phyloP scores from a whole-genome alignment of 2,113 vertebrate genomes.

The Brachypodius melanocephalos region DNA sequence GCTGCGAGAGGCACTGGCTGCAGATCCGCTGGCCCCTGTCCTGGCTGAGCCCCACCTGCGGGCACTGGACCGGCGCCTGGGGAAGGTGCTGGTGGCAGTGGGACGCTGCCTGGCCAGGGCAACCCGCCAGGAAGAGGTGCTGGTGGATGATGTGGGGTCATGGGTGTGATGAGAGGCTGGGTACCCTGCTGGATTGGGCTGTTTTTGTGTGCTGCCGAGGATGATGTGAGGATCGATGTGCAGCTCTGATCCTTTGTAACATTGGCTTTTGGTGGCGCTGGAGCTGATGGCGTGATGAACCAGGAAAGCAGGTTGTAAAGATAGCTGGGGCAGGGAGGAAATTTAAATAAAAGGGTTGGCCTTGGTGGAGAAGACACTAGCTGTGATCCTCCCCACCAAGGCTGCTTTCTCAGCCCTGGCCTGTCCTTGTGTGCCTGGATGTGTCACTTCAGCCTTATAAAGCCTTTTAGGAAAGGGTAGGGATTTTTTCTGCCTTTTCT shows the following conservation, averaged over 20 bases:
- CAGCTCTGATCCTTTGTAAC: background rate
- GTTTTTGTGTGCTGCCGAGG: accelerated
- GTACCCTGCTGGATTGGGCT: background rate
- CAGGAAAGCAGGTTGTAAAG: background rate
- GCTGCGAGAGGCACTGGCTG: conserved; percentile 72
- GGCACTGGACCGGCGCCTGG: conserved; percentile 72
- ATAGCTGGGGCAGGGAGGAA: background rate
- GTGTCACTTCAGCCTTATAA: background rate
- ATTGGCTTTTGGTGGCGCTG: accelerated
- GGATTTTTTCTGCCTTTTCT: background rate
- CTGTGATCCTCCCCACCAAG: background rate
- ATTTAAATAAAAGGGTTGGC: conserved; percentile 51
- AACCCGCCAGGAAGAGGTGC: background rate
- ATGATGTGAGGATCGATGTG: accelerated
- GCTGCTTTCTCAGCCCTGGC: background rate
- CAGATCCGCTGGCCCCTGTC: conserved; percentile 73
- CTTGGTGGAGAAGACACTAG: background rate
- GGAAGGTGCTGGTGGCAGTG: conserved; percentile 51
- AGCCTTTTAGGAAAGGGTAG: background rate
- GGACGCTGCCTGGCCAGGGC: conserved; percentile 18
- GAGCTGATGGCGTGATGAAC: accelerated
- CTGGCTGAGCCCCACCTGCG: conserved; percentile 74
- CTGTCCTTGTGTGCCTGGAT: background rate
- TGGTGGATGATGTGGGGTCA: background rate
- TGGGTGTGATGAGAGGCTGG: background rate